phyloP scores from a whole-genome alignment of 2,888 invertebrate genomes.

The Helobdella robusta region DNA sequence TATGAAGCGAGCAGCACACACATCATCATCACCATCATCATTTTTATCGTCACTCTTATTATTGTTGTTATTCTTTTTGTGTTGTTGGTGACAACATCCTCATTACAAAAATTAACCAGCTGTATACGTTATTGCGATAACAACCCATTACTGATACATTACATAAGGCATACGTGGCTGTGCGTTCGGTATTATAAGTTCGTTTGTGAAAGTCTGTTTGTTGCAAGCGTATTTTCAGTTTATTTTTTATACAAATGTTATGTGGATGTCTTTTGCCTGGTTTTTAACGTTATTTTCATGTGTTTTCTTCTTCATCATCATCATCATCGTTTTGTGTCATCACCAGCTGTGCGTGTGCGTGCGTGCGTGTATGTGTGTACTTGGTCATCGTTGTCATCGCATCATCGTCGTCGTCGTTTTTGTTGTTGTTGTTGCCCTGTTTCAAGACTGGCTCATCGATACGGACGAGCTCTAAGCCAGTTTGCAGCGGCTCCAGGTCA shows the following conservation, averaged over 20 bases:
- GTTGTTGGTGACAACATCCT: neutral
- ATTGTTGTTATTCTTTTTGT: neutral
- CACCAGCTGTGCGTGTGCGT: neutral
- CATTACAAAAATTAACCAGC: neutral
- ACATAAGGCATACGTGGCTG: too few species aligned
- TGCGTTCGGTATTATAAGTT: too few species aligned
- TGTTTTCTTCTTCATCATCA: neutral
- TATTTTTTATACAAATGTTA: neutral
- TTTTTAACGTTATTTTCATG: neutral
- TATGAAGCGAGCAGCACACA: too few species aligned
- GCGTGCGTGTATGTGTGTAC: too few species aligned
- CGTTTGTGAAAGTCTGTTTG: too few species aligned
- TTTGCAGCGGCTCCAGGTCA: too few species aligned
- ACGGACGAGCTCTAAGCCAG: too few species aligned
- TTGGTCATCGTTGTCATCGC: too few species aligned
- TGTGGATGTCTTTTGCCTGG: neutral
- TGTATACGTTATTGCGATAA: neutral
- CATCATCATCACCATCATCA: constrained; percentile 1
- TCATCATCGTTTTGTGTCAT: neutral
- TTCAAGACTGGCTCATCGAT: too few species aligned
- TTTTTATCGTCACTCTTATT: neutral
- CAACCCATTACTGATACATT: neutral
- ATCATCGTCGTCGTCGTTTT: too few species aligned
- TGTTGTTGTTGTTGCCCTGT: too few species aligned
- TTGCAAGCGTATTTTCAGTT: too few species aligned